These are phyloP conservation scores for Crotalus helleri DNA, from an alignment of 2,113 vertebrate genomes.

Conservation along the genomic window DNA sequence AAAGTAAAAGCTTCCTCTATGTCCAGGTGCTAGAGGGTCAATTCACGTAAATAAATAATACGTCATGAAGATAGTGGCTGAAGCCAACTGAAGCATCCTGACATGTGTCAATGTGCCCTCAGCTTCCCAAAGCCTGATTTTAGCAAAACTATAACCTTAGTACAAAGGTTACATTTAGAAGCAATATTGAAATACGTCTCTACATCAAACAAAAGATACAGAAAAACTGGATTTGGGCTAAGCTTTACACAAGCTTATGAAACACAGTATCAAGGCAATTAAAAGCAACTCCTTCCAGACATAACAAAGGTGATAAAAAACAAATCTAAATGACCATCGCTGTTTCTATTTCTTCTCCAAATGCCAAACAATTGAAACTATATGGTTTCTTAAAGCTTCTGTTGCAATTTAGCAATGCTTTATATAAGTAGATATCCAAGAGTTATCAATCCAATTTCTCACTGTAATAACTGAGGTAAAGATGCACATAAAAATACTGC, in stretches of 20 bases:
- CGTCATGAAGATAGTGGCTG: neutral
- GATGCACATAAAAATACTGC: neutral
- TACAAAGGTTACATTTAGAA: neutral
- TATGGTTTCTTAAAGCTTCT: neutral
- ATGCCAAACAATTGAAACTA: neutral
- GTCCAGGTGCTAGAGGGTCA: neutral
- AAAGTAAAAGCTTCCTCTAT: neutral
- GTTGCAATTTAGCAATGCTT: neutral
- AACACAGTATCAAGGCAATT: neutral
- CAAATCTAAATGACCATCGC: neutral
- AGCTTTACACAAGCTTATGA: neutral
- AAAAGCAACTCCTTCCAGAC: neutral
- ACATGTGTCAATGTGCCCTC: neutral
- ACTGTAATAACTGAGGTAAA: neutral
- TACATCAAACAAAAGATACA: neutral
- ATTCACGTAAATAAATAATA: neutral
- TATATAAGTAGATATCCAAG: neutral
- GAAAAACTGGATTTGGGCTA: neutral
- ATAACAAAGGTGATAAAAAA: neutral
- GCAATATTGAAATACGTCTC: neutral
- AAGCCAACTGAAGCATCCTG: neutral
- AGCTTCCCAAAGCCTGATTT: neutral
- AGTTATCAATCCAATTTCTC: neutral
- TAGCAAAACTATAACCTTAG: neutral
- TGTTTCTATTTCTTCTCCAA: neutral